Evolutionary conservation across 2,113 vertebrate species (phyloP).

Genomic region (Willisornis vidua): DNA sequence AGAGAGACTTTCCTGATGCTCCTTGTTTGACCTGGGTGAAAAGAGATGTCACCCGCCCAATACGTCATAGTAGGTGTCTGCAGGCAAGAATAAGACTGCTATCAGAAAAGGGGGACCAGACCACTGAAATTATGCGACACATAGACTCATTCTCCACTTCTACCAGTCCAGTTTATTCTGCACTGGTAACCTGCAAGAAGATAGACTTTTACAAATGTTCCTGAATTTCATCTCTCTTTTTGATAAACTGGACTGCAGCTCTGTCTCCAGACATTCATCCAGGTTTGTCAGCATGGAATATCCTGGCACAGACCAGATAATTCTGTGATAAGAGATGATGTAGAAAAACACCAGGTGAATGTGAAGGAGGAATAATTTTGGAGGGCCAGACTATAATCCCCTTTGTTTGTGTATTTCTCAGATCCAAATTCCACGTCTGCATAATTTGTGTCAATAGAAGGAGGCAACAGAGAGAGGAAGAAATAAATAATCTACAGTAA

Average conservation of each 20-base stretch:
- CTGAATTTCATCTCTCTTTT: not conserved
- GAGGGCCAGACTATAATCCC: constrained; percentile 15
- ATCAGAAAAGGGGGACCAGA: not conserved
- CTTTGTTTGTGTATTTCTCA: constrained; percentile 40
- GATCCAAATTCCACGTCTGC: constrained; percentile 32
- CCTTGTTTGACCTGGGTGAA: not conserved
- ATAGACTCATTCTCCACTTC: not conserved
- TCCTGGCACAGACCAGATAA: not conserved
- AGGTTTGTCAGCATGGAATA: not conserved
- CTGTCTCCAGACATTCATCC: not conserved
- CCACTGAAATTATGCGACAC: not conserved
- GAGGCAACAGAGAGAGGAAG: not conserved
- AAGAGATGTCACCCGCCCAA: not conserved
- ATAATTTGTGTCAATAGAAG: constrained; percentile 30
- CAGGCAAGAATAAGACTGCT: not conserved
- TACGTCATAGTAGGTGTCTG: not conserved
- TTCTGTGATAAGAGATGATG: not conserved
- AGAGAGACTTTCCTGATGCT: not conserved
- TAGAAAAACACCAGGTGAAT: not conserved
- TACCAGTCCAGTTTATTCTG: not conserved
- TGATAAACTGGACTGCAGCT: not conserved
- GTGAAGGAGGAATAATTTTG: not conserved
- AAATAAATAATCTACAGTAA: constrained; percentile 49
- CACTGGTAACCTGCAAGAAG: not conserved
- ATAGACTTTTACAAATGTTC: not conserved